phyloP scores from a whole-genome alignment of 2,888 invertebrate species.

The Smittia aterrima region DNA sequence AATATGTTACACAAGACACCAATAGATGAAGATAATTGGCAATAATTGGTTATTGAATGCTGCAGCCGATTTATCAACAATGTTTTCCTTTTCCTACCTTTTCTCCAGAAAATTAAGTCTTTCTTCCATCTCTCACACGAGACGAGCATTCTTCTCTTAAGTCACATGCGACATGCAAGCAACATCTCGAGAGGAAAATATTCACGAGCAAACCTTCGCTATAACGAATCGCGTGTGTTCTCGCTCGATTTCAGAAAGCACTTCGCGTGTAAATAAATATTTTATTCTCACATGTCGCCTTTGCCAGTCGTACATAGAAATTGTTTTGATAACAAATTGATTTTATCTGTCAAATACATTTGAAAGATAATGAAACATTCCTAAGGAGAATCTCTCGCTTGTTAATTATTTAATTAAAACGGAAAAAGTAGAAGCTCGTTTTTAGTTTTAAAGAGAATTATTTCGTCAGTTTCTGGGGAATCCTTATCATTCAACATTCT shows the following conservation, averaged over 20 bases:
- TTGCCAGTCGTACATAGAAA: neutral
- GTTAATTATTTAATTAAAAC: slow-evolving; percentile 27
- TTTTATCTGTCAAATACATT: slow-evolving; percentile 40
- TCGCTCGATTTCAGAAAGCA: neutral
- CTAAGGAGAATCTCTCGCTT: neutral
- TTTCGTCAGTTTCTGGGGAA: neutral
- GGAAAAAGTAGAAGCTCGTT: neutral
- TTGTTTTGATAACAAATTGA: slow-evolving; percentile 31
- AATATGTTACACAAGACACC: neutral
- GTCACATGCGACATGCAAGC: slow-evolving; percentile 27
- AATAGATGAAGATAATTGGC: slow-evolving; percentile 29
- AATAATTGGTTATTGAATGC: slow-evolving; percentile 24
- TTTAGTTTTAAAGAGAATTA: neutral
- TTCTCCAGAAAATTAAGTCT: neutral
- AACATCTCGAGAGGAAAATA: neutral
- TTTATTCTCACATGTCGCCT: neutral
- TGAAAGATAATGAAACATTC: slow-evolving; percentile 1
- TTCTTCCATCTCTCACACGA: neutral
- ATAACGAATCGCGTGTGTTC: neutral
- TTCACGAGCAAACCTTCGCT: neutral
- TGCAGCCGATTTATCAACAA: slow-evolving; percentile 26
- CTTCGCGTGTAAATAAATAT: neutral
- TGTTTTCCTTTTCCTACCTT: slow-evolving; percentile 19
- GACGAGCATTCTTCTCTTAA: slow-evolving; percentile 11
- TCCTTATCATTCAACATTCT: slow-evolving; percentile 18